Base-by-base conservation (phyloP, 2,797 vertebrate species). In the Hephaestus fuliginosus region DNA sequence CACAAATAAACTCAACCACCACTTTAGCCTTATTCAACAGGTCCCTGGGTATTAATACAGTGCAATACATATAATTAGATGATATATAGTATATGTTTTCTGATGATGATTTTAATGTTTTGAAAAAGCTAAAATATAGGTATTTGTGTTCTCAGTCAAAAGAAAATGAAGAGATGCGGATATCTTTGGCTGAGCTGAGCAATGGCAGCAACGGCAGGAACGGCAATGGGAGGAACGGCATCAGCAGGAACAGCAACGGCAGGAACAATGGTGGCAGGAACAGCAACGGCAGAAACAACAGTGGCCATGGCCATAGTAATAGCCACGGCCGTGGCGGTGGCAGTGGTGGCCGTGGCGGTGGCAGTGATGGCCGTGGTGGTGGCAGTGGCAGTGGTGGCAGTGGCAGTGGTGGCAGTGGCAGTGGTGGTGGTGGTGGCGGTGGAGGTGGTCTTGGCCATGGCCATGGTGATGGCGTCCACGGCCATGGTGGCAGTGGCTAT, bases 141-240 rank as follows among this genome's bases (percentile, higher is more conserved):
- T 84, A 57, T 83, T 80, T 81, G 46, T 80, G 14, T 83, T 62
- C 68, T 78, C 89, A 99, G 98, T 96, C 96, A 10, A 96, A 93
- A 71, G 98, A 99, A 87, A 99, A 99, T 84, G 96, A 97, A 76
- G 96, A 96, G 44, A 97, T 99, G 93, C 96, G 96, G 76, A 95
- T 98, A 75, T 90, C 96, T 48, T 91, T 99, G 62, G 96, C 95
- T 0, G 97, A 97, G 61, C 95, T 97, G 51, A 94, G 93, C 82
- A 96, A 94, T 68, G 89, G 91, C 5, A 94, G 91, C 80, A 74
- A 28, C 7, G 64, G 3, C 39, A 55, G 11, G n/a, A 17, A 15
- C 5, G 11, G 13, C 18, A n/a, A 13, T 1, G 22, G 9, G 1
- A 62, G 7, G 39, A 53, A 25, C 7, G 13, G 3, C 9, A 14